Evolutionary conservation across 2,113 vertebrate species (phyloP).

Genomic region (Malurus alboscapulatus): DNA sequence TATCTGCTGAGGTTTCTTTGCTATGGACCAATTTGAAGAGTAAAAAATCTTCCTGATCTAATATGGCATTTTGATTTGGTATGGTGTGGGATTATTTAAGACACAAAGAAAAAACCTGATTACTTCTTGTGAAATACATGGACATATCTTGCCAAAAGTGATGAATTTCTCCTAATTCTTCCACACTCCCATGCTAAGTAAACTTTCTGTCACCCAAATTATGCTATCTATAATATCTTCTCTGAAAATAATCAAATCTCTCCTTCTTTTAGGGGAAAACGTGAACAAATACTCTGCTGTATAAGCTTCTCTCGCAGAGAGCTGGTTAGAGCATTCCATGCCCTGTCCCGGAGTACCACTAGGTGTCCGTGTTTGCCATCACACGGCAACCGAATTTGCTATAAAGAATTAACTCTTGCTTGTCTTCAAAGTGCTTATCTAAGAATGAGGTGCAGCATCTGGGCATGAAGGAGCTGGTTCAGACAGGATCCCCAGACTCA

Average conservation of each 20-base stretch:
- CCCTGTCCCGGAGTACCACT: conserved; percentile 9
- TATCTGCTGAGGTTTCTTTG: conserved; percentile 18
- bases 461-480: neutral
- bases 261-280: neutral
- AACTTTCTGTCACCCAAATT: neutral
- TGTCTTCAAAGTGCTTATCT: neutral
- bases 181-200: neutral
- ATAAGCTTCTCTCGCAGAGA: neutral
- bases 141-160: neutral
- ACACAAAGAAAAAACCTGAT: neutral
- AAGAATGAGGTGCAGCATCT: neutral
- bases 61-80: neutral
- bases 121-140: neutral
- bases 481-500: neutral
- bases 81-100: neutral
- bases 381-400: neutral
- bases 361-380: conserved; percentile 65
- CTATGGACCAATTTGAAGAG: neutral
- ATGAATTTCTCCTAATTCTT: neutral
- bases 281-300: neutral
- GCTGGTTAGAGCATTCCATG: neutral
- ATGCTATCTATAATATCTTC: neutral
- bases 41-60: neutral
- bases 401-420: neutral
- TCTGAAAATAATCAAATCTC: neutral